A percentile compares a stretch with the other conserved stretches of the same genome.
These are phyloP conservation scores for Homarus americanus DNA, from an alignment of 1,140 invertebrate genomes.

Conservation along the genomic window DNA sequence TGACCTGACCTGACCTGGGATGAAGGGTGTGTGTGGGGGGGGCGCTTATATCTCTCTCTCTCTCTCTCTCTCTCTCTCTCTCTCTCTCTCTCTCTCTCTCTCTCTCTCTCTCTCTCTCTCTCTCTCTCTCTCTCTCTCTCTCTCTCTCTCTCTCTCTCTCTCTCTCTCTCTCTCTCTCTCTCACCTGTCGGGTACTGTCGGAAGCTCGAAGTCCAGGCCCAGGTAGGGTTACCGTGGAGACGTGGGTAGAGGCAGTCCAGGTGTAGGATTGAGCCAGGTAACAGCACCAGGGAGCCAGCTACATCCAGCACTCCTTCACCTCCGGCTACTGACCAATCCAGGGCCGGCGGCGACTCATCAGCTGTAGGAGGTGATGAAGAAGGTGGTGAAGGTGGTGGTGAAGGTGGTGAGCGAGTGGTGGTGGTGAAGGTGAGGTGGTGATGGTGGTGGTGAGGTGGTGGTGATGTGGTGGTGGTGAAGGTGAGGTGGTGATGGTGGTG, in stretches of 20 bases:
- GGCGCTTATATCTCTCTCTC: too few species aligned
- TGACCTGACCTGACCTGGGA: too few species aligned
- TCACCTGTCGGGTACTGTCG: conserved; percentile 87
- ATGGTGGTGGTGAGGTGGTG: too few species aligned
- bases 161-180: background rate
- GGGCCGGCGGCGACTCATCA: conserved; percentile 91
- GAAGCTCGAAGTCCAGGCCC: conserved; percentile 91
- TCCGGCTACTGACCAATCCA: conserved; percentile 87
- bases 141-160: conserved; percentile 3
- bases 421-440: background rate
- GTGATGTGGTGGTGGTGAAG: background rate
- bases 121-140: conserved; percentile 3
- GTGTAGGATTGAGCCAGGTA: conserved; percentile 89
- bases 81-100: background rate
- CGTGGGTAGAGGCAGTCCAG: conserved; percentile 89
- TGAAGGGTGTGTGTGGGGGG: too few species aligned
- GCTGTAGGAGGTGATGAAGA: conserved; percentile 62
- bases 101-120: conserved; percentile 3
- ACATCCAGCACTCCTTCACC: conserved; percentile 87
- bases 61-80: background rate
- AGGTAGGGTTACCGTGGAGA: conserved; percentile 87
- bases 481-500: background rate
- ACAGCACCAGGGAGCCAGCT: conserved; percentile 87
- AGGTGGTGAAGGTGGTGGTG: background rate
- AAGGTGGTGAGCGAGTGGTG: background rate